Conservation (phyloP, 2,113 vertebrate species). For the Cebidichthys violaceus region DNA sequence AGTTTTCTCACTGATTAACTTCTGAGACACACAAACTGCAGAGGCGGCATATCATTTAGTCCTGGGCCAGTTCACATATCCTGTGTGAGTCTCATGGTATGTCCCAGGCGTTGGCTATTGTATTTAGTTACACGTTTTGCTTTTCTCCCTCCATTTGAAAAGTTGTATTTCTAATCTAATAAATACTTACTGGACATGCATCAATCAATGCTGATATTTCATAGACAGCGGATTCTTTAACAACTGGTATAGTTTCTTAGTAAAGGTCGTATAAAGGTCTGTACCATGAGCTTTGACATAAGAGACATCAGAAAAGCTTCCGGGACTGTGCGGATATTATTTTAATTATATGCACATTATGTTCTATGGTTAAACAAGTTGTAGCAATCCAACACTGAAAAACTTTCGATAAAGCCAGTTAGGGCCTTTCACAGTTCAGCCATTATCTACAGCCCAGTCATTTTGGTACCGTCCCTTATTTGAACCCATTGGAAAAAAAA, state of each 20-base stretch:
- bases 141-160: neutral
- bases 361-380: neutral
- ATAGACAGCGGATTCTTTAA: neutral
- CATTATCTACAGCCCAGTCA: too few species aligned
- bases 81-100: neutral
- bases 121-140: neutral
- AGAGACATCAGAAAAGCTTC: slow-evolving; percentile 1
- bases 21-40: slow-evolving; percentile 21
- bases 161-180: neutral
- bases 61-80: slow-evolving; percentile 6
- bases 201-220: neutral
- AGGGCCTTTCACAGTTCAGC: too few species aligned
- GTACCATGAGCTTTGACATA: neutral
- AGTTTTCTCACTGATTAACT: slow-evolving; percentile 27
- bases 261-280: too few species aligned
- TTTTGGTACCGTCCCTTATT: neutral
- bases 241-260: neutral
- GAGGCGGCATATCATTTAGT: slow-evolving; percentile 24
- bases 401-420: too few species aligned
- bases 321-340: neutral
- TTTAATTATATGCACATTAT: neutral
- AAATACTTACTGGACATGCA: neutral
- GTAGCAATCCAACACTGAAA: neutral
- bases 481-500: neutral
- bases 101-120: neutral